phyloP scores from a whole-genome alignment of 2,888 invertebrate species.

The Eupithecia insigniata region DNA sequence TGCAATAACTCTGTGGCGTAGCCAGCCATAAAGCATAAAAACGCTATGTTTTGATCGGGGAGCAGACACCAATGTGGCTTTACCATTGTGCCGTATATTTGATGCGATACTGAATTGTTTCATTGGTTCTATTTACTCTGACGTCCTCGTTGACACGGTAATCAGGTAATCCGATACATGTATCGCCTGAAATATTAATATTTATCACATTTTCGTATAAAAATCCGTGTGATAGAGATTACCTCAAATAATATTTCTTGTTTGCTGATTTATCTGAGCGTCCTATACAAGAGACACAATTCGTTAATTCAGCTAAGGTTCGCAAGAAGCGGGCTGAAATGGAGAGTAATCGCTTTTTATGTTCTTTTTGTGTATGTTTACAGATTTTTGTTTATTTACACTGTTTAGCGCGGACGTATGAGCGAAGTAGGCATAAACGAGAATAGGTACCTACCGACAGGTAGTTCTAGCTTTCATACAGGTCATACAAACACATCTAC shows the following conservation, averaged over 20 bases:
- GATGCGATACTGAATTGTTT: slow-evolving; percentile 71
- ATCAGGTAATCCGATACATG: slow-evolving; percentile 61
- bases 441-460: slow-evolving; percentile 6
- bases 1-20: slow-evolving; percentile 43
- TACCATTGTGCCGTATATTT: slow-evolving; percentile 76
- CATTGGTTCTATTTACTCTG: slow-evolving; percentile 68
- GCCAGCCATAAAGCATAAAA: slow-evolving; percentile 54
- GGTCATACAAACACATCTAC: neutral
- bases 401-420: slow-evolving; percentile 57
- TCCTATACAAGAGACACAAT: slow-evolving; percentile 12
- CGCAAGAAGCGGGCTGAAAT: slow-evolving; percentile 57
- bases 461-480: neutral
- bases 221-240: slow-evolving; percentile 41
- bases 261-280: slow-evolving; percentile 36
- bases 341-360: slow-evolving; percentile 69
- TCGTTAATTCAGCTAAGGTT: slow-evolving; percentile 34
- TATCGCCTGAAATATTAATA: slow-evolving; percentile 36
- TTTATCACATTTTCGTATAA: slow-evolving; percentile 36
- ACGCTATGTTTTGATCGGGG: slow-evolving; percentile 82
- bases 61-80: slow-evolving; percentile 72
- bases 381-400: slow-evolving; percentile 81
- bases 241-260: slow-evolving; percentile 48
- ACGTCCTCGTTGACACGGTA: slow-evolving; percentile 58
- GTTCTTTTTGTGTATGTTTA: slow-evolving; percentile 77
- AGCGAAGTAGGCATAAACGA: slow-evolving; percentile 17